A percentile compares a stretch with the other conserved stretches of the same genome.
These are phyloP conservation scores for Aplocera efformata DNA, from an alignment of 2,888 invertebrate genomes.

Conservation along the genomic window DNA sequence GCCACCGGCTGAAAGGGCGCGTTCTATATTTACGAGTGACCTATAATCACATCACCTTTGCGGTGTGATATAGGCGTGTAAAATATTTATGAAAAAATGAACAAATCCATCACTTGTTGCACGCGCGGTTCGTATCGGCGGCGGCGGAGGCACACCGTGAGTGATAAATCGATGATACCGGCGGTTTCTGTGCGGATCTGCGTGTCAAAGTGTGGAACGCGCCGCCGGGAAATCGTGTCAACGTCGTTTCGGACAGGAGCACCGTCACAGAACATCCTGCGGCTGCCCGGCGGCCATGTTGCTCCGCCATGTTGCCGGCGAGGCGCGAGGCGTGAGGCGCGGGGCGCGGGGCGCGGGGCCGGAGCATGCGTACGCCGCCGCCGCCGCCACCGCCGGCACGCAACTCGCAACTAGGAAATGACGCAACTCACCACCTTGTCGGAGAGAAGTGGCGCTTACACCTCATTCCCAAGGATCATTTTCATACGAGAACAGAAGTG, in stretches of 20 bases:
- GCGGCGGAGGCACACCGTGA: slow-evolving; percentile 46
- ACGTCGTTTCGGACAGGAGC: slow-evolving; percentile 68
- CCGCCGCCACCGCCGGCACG: slow-evolving; percentile 48
- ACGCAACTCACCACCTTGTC: slow-evolving; percentile 53
- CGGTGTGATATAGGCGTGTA: slow-evolving; percentile 51
- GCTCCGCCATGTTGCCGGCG: slow-evolving; percentile 78
- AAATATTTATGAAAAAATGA: slow-evolving; percentile 50
- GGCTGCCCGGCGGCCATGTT: slow-evolving; percentile 80
- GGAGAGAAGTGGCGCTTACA: slow-evolving; percentile 49
- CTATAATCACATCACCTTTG: slow-evolving; percentile 67
- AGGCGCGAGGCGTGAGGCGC: slow-evolving; percentile 73
- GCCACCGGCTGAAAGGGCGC: slow-evolving; percentile 69
- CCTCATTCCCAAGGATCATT: slow-evolving; percentile 47
- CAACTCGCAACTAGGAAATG: slow-evolving; percentile 60
- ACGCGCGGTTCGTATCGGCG: slow-evolving; percentile 56
- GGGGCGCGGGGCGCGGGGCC: slow-evolving; percentile 60
- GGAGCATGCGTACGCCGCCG: slow-evolving; percentile 74
- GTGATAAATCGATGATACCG: slow-evolving; percentile 60
- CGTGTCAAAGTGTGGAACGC: slow-evolving; percentile 63
- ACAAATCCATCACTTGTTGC: slow-evolving; percentile 73
- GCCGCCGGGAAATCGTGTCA: slow-evolving; percentile 62
- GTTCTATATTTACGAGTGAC: slow-evolving; percentile 72
- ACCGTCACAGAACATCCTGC: slow-evolving; percentile 73
- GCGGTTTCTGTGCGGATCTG: slow-evolving; percentile 52
- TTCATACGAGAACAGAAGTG: slow-evolving; percentile 40